Evolutionary conservation across 2,797 vertebrate species (phyloP).

Genomic region (Synaphobranchus kaupii): DNA sequence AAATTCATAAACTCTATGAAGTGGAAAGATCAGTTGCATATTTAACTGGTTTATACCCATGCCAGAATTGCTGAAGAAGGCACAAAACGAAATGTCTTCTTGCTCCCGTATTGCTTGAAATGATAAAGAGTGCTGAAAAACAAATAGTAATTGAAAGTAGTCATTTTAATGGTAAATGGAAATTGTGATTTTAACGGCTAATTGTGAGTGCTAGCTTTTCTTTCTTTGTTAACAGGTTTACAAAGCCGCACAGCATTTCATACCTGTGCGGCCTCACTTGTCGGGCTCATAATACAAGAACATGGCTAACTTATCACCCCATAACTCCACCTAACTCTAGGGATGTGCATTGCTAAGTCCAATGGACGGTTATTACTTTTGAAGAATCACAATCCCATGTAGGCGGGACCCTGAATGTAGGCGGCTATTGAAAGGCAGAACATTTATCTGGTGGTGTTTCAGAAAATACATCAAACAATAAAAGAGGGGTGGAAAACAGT

Average conservation of each 20-base stretch:
- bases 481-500: neutral
- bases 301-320: conserved; percentile 1
- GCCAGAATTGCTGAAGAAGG: neutral
- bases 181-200: conserved; percentile 9
- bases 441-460: neutral
- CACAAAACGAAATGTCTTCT: neutral
- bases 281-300: neutral
- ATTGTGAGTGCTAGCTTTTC: neutral
- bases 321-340: conserved; percentile 2
- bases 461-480: neutral
- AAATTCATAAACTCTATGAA: neutral
- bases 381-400: neutral
- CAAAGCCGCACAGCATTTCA: too few species aligned
- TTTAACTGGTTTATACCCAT: neutral
- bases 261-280: neutral
- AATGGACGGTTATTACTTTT: neutral
- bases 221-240: neutral
- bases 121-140: neutral
- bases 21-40: neutral
- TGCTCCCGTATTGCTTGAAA: neutral
- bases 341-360: neutral
- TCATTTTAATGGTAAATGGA: neutral
- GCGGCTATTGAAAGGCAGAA: conserved; percentile 3
- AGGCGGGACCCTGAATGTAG: neutral
- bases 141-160: neutral